Evolutionary conservation across 2,888 invertebrate genomes (phyloP), one percentile per base, ranked within the genome.

Genomic region (Parascotia fuliginaria): DNA sequence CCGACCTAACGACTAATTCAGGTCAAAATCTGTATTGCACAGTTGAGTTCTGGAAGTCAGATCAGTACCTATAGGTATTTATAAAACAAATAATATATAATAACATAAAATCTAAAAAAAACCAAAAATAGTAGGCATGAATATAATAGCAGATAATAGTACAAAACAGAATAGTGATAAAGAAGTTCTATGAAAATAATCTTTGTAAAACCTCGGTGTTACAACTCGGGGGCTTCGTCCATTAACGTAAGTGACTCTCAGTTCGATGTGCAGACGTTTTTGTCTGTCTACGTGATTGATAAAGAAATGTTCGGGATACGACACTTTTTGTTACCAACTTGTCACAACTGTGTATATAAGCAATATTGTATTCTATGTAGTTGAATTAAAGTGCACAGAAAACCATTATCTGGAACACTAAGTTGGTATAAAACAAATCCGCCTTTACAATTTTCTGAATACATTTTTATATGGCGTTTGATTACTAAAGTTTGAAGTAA

Each of bases 251-350:
- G 88, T 88, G 86, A 87, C 85, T 85, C 85, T 78, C 78, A 69
- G 85, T 87, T 87, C 87, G 86, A 89, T 85, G 85, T 81, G 79
- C 83, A 77, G 76, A 79, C 80, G 79, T 79, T 85, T 84, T 86
- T 85, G 86, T 87, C 81, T 83, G 81, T 82, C 85, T 81, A 78
- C 82, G 79, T 89, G 88, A 89, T 89, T 89, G 88, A 89, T 89
- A 87, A 88, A 87, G 85, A 85, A 87, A 81, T 78, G 83, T 77
- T 80, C 81, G 80, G 80, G 79, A 81, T 81, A 79, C 82, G 87
- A 88, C 86, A 88, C 83, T 84, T 75, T 71, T 64, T 65, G 64
- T 64, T 57, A 62, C 73, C 58, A 74, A 60, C 42, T 60, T 63
- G 53, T 57, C 50, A 37, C 45, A 34, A 34, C 3, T 39, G 16